Evolutionary conservation across 2,797 vertebrate genomes (phyloP), one percentile per base, ranked within the genome.

Genomic region (Tragopan temminckii): DNA sequence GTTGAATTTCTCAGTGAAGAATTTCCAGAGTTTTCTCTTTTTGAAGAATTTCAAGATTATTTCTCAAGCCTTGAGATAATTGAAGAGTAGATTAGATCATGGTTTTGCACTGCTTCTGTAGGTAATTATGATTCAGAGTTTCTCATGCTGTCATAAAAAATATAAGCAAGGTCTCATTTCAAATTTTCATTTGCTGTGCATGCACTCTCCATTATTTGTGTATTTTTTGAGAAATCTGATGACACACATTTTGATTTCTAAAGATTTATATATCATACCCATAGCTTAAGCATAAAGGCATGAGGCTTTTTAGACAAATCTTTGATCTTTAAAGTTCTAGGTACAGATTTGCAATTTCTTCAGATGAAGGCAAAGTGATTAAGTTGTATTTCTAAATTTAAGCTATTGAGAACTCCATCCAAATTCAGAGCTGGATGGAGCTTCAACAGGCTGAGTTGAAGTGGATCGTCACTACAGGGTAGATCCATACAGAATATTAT

Each of bases 261-360:
- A 31, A 50, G 45, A 12, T 27, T 85, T 70, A 68, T 58, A 69
- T 62, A 29, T 50, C 9, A 23, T 69, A n/a, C 0, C 5, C 6
- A 43, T 35, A 25, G 21, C 11, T 81, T 88, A 74, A 86, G 5
- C 19, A 15, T 5, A 21, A 7, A 23, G 3, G 2, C 1, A 0
- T 55, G 4, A 4, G 2, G 0, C 8, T 50, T 91, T 80, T 69
- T 1, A 33, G 64, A 42, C 1, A 66, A 59, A 46, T 21, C 5
- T 75, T 85, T 12, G n/a, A 19, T 20, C 25, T 80, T 72, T 45
- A 46, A 61, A 57, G 4, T 27, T 80, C 46, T 35, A 19, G 21
- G n/a, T 20, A 23, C 4, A 40, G 11, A 2, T 83, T 59, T 13
- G 59, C 14, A 40, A 18, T 63, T 86, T 40, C 35, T 76, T 81